phyloP scores from a whole-genome alignment of 2,797 vertebrate species.

The Helarctos malayanus region DNA sequence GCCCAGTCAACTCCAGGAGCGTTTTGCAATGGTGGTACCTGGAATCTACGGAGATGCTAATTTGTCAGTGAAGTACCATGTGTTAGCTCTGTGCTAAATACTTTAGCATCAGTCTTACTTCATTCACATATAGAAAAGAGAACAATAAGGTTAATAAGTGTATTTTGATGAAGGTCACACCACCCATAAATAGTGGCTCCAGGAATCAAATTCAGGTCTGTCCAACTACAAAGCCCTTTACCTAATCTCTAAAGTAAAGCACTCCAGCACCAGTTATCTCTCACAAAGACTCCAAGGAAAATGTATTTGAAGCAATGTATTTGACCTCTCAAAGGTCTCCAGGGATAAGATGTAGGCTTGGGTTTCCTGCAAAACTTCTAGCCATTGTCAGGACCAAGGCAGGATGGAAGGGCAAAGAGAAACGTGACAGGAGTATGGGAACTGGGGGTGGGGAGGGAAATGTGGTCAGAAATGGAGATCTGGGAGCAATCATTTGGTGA shows the following conservation, averaged over 20 bases:
- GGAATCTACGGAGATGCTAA: not conserved
- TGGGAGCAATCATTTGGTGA: not conserved
- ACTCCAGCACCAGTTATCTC: not conserved
- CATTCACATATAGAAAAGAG: not conserved
- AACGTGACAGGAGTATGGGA: not conserved
- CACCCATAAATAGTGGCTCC: not conserved
- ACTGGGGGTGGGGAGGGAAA: not conserved
- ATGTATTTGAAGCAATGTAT: not conserved
- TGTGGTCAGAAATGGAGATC: not conserved
- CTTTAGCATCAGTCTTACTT: not conserved
- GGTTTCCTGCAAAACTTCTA: not conserved
- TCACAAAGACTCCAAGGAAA: not conserved
- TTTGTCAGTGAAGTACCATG: not conserved
- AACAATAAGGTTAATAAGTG: not conserved
- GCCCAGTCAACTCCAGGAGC: not conserved
- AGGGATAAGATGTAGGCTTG: not conserved
- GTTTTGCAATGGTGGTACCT: not conserved
- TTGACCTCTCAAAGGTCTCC: not conserved
- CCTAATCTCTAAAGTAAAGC: not conserved
- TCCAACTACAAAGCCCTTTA: not conserved
- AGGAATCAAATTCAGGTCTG: slow-evolving; percentile 12
- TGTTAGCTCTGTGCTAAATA: not conserved
- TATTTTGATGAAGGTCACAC: not conserved
- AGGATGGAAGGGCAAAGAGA: not conserved
- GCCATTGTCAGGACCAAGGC: not conserved